Evolutionary conservation across 2,113 vertebrate genomes (phyloP).

Genomic region (Passer domesticus): DNA sequence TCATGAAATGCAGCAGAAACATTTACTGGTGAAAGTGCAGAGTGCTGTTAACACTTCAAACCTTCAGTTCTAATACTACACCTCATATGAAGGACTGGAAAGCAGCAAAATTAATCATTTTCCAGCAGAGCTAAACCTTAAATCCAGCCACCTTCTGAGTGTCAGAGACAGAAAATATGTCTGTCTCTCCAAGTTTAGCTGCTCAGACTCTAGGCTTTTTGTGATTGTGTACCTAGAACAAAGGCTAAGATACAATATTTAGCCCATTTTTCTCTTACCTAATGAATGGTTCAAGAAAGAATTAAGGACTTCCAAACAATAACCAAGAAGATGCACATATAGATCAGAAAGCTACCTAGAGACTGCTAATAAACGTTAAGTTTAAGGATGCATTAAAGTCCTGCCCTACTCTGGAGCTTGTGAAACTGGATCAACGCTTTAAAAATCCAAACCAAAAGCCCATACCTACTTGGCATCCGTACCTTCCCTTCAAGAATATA

Average conservation of each 20-base stretch:
- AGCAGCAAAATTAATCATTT: neutral
- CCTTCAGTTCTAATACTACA: neutral
- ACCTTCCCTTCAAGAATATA: neutral
- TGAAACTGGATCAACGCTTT: neutral
- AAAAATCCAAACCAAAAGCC: neutral
- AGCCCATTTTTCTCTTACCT: neutral
- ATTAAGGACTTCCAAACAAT: neutral
- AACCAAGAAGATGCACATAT: neutral
- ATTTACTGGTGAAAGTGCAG: neutral
- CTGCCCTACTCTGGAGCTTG: neutral
- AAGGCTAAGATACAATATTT: neutral
- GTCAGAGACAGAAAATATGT: neutral
- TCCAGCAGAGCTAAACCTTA: neutral
- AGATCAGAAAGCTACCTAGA: neutral
- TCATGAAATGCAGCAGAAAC: slow-evolving; percentile 38
- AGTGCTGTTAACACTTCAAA: neutral
- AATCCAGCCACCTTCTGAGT: neutral
- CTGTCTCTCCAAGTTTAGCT: neutral
- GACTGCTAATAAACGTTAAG: neutral
- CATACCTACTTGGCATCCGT: neutral
- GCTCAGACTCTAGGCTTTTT: neutral
- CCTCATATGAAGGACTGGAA: neutral
- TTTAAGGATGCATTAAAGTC: neutral
- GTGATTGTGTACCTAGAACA: neutral
- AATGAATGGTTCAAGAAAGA: neutral